A percentile compares a stretch with the other conserved stretches of the same genome.
These are phyloP conservation scores for Eumeta japonica DNA, from an alignment of 1,140 invertebrate species.

Conservation along the genomic window DNA sequence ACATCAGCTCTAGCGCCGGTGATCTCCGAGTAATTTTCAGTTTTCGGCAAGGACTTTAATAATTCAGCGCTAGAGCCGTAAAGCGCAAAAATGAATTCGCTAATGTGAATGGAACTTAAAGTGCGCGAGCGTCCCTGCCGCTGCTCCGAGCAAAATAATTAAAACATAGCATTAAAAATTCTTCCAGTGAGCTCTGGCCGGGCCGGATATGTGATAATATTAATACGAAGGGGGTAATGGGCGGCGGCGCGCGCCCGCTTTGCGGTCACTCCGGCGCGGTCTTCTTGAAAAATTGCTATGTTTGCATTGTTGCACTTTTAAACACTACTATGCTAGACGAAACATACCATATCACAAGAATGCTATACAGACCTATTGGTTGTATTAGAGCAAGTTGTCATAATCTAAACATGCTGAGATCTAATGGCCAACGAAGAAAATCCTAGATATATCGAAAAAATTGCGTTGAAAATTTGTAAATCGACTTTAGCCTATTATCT, in stretches of 20 bases:
- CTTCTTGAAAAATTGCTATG: no score
- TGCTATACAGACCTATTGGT: no score
- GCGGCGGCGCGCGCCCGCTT: slow-evolving; percentile 2
- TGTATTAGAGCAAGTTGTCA: no score
- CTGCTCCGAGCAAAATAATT: slow-evolving; percentile 41
- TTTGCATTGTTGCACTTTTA: no score
- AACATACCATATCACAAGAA: no score
- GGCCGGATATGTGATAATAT: slow-evolving; percentile 53
- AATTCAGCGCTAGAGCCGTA: slow-evolving; percentile 39
- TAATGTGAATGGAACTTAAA: slow-evolving; percentile 52
- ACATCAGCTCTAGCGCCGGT: no score
- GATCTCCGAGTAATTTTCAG: slow-evolving; percentile 41
- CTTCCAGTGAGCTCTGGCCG: slow-evolving; percentile 36
- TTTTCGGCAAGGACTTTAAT: slow-evolving; percentile 46
- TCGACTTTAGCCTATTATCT: no score
- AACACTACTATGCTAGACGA: no score
- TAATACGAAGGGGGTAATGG: slow-evolving; percentile 28
- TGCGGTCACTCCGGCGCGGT: background rate
- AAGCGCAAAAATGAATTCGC: slow-evolving; percentile 49
- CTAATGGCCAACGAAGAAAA: no score
- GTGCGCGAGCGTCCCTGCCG: slow-evolving; percentile 22
- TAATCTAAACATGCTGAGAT: no score
- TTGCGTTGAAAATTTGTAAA: no score
- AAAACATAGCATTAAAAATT: slow-evolving; percentile 54
- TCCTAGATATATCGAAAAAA: no score